Evolutionary conservation across 2,888 invertebrate species (phyloP), one percentile per base, ranked within the genome.

Genomic region (Diaprepes abbreviatus): DNA sequence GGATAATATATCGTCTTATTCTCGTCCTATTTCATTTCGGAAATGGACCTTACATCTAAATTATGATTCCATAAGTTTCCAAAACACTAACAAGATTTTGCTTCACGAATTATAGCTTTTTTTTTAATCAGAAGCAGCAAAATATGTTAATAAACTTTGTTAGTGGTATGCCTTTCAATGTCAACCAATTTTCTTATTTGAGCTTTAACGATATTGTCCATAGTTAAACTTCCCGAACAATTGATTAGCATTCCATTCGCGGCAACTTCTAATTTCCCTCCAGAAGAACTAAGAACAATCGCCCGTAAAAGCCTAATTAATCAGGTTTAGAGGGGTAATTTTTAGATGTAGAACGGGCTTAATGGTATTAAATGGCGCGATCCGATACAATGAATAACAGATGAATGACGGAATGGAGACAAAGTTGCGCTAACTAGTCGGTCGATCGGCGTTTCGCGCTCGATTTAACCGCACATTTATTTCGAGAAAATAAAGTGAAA

Each of bases 311-410:
- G 74, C 69, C 73, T 73, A 76, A 77, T 77, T 76, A 77, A 76
- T 76, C 76, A 77, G 74, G 70, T 55, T 38, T 48, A 28, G 38
- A 28, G 57, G 66, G 66, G 74, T 74, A 76, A 76, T 77, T 78
- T 78, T 77, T 77, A 73, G 76, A 76, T 74, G 73, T 70, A 69
- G 68, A 75, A 73, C 73, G 66, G 70, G 70, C 73, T 66, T 77
- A 77, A 78, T 77, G 77, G 74, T 76, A 77, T 77, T 77, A 76
- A 78, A 76, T 75, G 77, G 64, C 60, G 72, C 73, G 72, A 69
- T 78, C 80, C 81, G 79, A 81, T 81, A 81, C 80, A 81, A 82
- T 82, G 82, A 82, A 82, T 82, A 82, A 82, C 81, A 80, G 80
- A 82, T 82, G 81, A 81, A 78, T 78, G 79, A 76, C 79, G 79